Evolutionary conservation across 2,113 vertebrate genomes (phyloP), one percentile per base, ranked within the genome.

Genomic region (Rhagologus leucostigma): DNA sequence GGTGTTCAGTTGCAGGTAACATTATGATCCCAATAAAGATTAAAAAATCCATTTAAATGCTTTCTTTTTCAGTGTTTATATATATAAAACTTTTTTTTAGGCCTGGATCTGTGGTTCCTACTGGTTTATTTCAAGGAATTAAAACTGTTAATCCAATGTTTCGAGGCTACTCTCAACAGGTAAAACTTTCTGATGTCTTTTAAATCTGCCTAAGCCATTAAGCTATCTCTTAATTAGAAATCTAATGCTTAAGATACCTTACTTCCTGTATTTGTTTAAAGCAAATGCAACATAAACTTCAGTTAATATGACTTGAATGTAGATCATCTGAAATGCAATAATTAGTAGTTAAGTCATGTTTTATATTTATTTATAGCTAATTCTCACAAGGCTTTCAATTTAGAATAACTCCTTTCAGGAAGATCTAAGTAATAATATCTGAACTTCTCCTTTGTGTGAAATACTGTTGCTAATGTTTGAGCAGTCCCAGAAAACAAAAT

Each of bases 151-250:
- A 99, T 98, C 99, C 99, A 88, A 99, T 98, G 77, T 99, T 99
- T 97, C 98, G 99, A 87, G 99, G 99, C 39, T 99, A 99, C 94
- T 99, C 99, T 57, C 99, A 99, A 92, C 99, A 99, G 99, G 99
- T 99, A 93, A 95, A 97, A 57, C 92, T 80, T 84, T 60, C 47
- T 92, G 44, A 62, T 68, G 19, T 90, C 33, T 94, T 91, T 88
- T 77, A 84, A 64, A 68, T 82, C 19, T 85, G 3, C 30, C 20
- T 33, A 70, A 67, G 23, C 13, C 8, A 21, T 56, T 7, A 86
- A 41, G 2, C 65, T 90, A 4, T 33, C 19, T 71, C 27, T 46
- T 64, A 46, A 21, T 80, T 77, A 74, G 57, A 73, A 93, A 74
- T 22, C 6, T 63, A 47, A 30, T 78, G 9, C 18, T 94, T 63